A percentile compares a stretch with the other conserved stretches of the same genome.
phyloP scores from a whole-genome alignment of 2,113 vertebrate genomes.

The Saguinus midas region DNA sequence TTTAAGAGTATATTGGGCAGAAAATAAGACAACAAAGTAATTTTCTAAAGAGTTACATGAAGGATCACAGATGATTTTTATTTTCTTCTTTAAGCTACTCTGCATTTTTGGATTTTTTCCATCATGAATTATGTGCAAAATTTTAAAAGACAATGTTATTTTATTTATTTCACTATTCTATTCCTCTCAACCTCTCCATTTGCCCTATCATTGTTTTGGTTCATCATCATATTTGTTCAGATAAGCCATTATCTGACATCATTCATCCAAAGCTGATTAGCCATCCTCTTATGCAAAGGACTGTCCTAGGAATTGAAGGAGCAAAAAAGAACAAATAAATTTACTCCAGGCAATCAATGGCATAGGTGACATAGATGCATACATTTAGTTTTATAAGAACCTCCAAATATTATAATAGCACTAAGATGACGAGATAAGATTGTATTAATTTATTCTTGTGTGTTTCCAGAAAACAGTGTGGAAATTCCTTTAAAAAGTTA shows the following conservation, averaged over 20 bases:
- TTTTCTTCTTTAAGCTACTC: neutral
- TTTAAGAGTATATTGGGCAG: neutral
- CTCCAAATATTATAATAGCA: neutral
- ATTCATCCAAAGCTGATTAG: neutral
- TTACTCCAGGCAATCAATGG: neutral
- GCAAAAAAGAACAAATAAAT: neutral
- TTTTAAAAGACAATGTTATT: neutral
- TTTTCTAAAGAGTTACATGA: neutral
- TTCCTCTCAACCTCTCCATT: neutral
- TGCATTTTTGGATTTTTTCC: neutral
- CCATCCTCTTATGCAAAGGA: neutral
- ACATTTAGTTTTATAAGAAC: neutral
- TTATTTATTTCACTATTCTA: neutral
- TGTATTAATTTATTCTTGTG: neutral
- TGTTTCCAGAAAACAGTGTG: neutral
- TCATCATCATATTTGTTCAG: neutral
- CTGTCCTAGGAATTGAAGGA: neutral
- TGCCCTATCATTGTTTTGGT: neutral
- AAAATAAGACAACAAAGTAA: neutral
- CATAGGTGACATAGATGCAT: neutral
- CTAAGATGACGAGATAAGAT: neutral
- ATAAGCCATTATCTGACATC: neutral
- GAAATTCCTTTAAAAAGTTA: neutral
- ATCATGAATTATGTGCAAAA: neutral
- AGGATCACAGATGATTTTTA: neutral